These are phyloP conservation scores for Sarcophaga caerulescens DNA, from an alignment of 2,888 invertebrate genomes.

Conservation along the genomic window DNA sequence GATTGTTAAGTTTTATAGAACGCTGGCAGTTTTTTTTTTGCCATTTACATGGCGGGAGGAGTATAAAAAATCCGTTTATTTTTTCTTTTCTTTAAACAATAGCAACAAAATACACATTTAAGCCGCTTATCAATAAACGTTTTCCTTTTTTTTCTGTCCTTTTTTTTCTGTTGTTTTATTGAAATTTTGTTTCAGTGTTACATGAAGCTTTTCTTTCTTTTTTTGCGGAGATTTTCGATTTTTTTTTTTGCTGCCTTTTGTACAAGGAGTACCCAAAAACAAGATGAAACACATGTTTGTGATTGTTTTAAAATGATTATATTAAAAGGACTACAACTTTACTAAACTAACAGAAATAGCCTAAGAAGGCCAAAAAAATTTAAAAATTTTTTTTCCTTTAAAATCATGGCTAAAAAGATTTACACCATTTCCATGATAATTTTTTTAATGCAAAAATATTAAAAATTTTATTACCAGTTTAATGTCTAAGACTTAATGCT, in stretches of 20 bases:
- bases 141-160: no score
- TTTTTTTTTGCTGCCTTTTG: constrained; percentile 47
- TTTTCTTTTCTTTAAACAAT: constrained; percentile 38
- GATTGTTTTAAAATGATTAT: constrained; percentile 69
- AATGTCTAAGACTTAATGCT: no score
- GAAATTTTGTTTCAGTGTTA: constrained; percentile 11
- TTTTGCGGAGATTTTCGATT: background rate
- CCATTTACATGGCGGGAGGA: background rate
- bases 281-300: constrained; percentile 70
- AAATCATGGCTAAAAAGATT: no score
- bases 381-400: no score
- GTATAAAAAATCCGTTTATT: constrained; percentile 30
- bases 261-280: constrained; percentile 50
- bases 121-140: constrained; percentile 62
- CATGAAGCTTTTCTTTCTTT: background rate
- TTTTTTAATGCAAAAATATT: no score
- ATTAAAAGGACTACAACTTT: constrained; percentile 37
- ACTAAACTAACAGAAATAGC: background rate
- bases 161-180: constrained; percentile 24
- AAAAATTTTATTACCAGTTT: no score
- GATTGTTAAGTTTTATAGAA: constrained; percentile 46
- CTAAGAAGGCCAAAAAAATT: background rate
- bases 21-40: constrained; percentile 24
- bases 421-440: no score
- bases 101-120: constrained; percentile 23